phyloP scores from a whole-genome alignment of 2,797 vertebrate species.

The Etheostoma nigrum region DNA sequence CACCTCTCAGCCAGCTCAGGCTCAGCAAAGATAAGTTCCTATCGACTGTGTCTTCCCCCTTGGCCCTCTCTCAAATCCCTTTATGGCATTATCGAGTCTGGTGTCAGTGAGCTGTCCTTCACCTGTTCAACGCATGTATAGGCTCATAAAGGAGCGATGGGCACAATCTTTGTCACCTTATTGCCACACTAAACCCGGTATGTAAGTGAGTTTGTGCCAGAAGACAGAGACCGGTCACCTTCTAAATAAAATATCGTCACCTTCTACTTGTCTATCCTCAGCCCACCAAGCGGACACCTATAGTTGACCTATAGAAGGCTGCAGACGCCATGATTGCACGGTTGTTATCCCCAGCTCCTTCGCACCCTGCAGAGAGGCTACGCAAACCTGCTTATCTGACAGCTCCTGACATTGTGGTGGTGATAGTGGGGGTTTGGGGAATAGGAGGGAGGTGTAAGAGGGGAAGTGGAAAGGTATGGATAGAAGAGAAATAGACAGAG shows the following conservation, averaged over 20 bases:
- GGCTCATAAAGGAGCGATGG: constrained; percentile 61
- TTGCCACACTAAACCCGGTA: constrained; percentile 54
- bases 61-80: constrained; percentile 79
- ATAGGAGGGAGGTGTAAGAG: constrained; percentile 31
- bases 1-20: constrained; percentile 57
- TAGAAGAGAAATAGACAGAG: constrained; percentile 71
- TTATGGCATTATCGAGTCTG: constrained; percentile 78
- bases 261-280: constrained; percentile 36
- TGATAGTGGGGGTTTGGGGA: constrained; percentile 53
- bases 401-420: constrained; percentile 82
- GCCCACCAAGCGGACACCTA: constrained; percentile 54
- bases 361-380: constrained; percentile 75
- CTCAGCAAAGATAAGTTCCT: constrained; percentile 78
- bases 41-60: constrained; percentile 76
- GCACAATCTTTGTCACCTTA: constrained; percentile 51
- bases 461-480: constrained; percentile 54
- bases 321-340: constrained; percentile 77
- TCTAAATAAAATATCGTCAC: constrained; percentile 62
- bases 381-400: constrained; percentile 84
- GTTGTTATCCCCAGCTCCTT: constrained; percentile 77
- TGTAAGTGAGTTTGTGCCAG: constrained; percentile 34
- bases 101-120: constrained; percentile 80
- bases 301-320: constrained; percentile 60
- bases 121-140: constrained; percentile 71
- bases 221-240: constrained; percentile 68